These are phyloP conservation scores for Mugil cephalus DNA, from an alignment of 2,113 vertebrate genomes.

Conservation along the genomic window DNA sequence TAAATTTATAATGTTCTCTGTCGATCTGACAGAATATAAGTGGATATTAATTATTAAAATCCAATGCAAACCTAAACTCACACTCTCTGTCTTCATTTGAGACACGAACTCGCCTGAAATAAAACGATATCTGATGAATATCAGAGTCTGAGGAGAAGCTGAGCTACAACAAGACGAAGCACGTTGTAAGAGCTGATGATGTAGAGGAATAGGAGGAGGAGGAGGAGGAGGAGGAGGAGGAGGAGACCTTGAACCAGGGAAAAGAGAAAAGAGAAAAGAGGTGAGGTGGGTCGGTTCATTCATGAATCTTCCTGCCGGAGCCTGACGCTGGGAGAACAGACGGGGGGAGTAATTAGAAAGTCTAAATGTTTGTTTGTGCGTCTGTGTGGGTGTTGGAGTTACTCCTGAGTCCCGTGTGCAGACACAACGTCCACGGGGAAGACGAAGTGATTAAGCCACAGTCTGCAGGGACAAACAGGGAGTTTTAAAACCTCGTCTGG, in stretches of 20 bases:
- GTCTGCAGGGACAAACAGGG: conserved; percentile 2
- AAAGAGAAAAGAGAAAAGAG: too few species aligned
- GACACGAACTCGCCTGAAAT: too few species aligned
- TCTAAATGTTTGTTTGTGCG: conserved; percentile 24
- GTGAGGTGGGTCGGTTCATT: background rate
- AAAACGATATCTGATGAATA: too few species aligned
- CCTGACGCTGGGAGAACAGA: conserved; percentile 2
- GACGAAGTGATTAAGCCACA: conserved; percentile 7
- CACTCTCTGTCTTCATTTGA: too few species aligned
- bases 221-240: background rate
- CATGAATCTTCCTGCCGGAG: background rate
- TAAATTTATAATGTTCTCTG: too few species aligned
- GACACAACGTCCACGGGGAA: background rate
- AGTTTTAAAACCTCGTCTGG: too few species aligned
- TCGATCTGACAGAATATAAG: too few species aligned
- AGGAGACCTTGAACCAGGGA: too few species aligned
- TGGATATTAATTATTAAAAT: too few species aligned
- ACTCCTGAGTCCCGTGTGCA: conserved; percentile 12
- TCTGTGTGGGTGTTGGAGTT: conserved; percentile 1
- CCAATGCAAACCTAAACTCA: too few species aligned
- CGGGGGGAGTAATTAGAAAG: background rate
- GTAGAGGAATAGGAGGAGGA: too few species aligned
- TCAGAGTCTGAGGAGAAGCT: background rate
- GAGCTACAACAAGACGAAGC: background rate
- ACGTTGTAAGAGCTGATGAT: background rate